Base-by-base conservation (phyloP, 23 tunicate genomes). In the Ascidia mentula region DNA sequence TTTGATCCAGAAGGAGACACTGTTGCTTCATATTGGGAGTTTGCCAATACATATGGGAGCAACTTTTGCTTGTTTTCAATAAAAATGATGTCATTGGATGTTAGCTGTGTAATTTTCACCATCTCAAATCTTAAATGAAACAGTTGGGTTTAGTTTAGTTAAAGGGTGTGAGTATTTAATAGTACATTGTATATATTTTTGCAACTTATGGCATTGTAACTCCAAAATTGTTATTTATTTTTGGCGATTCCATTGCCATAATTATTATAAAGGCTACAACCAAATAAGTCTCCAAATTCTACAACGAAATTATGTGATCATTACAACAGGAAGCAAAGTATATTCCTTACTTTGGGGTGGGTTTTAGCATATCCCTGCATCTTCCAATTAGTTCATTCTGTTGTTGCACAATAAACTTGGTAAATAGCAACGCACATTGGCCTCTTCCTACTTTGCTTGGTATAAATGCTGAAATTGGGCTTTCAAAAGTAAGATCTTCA, bases 361-460 rank as follows among this genome's bases (percentile, higher is more conserved):
- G 24, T 18, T 18, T 69, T 20, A 24, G 18, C 28, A 18, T 18
- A 12, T 69, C 31, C 30, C 73, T 60, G 85, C 90, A 86, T 12
- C 38, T 36, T 31, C 17, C 18, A 18, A 86, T 34, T 8, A 86
- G 35, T 18, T 80, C 35, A 40, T 86, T 86, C 30, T 86, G 90
- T 31, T 69, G 75, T n/a, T 72, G 71, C 30, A 80, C 60, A 31
- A 86, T 6, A 80, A 72, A 59, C 40, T 86, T 79, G 8, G 75
- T 35, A 36, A 86, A 26, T 9, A 46, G 24, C 36, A 60, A 39
- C 7, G 90, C 90, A 72, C 79, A 80, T 80, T 76, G 24, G 17
- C 90, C 90, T 6, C 45, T 22, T 37, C 90, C 90, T 22, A 40
- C 76, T 30, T 18, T 40, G 39, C 85, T 86, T 20, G 90, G 90